Evolutionary conservation across 2,113 vertebrate species (phyloP).

Genomic region (Scomber scombrus): DNA sequence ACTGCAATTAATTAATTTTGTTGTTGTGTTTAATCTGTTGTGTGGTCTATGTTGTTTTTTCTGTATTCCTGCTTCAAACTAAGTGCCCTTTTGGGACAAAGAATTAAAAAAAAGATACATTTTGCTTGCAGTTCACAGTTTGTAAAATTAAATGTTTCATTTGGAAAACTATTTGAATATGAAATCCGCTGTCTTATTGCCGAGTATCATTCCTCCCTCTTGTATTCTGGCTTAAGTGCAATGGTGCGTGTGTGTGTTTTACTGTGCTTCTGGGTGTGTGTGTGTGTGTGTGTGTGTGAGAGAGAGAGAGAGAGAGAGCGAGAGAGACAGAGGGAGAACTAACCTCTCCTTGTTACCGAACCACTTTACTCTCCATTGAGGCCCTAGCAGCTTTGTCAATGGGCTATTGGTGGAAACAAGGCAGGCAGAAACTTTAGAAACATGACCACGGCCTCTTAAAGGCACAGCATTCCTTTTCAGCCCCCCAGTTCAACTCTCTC

Average conservation of each 20-base stretch:
- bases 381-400: slow-evolving; percentile 88
- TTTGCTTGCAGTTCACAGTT: neutral
- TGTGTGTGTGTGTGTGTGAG: slow-evolving; percentile 49
- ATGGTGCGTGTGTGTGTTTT: slow-evolving; percentile 51
- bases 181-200: slow-evolving; percentile 57
- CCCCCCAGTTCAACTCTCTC: slow-evolving; percentile 57
- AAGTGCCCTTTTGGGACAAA: no score
- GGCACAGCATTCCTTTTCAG: slow-evolving; percentile 84
- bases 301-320: slow-evolving; percentile 54
- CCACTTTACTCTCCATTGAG: slow-evolving; percentile 89
- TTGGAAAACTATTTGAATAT: slow-evolving; percentile 3
- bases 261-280: slow-evolving; percentile 34
- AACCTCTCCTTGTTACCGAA: slow-evolving; percentile 89
- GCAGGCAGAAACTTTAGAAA: slow-evolving; percentile 90
- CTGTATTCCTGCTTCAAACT: no score
- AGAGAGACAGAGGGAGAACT: slow-evolving; percentile 77
- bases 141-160: slow-evolving; percentile 12
- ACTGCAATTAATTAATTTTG: no score
- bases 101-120: no score
- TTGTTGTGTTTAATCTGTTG: no score
- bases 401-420: slow-evolving; percentile 91
- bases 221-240: slow-evolving; percentile 58
- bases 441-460: slow-evolving; percentile 87
- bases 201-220: slow-evolving; percentile 53
- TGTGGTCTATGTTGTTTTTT: no score